A percentile compares a stretch with the other conserved stretches of the same genome.
Conservation (phyloP, 2,113 vertebrate genomes). For the Athene cunicularia region DNA sequence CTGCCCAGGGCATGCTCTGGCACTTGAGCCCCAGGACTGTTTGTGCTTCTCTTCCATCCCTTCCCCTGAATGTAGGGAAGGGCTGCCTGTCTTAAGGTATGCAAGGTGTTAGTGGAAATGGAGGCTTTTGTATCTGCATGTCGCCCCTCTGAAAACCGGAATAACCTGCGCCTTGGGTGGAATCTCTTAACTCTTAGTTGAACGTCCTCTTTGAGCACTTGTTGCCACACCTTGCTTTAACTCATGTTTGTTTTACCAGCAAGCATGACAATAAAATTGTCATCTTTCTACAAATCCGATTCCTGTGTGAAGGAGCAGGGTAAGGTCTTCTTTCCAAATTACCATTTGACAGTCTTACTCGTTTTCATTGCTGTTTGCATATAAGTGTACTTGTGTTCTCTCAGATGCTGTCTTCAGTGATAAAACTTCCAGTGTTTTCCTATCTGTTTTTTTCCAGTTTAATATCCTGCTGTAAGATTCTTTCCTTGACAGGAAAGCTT, state of each 20-base stretch:
- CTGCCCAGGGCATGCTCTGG: accelerated
- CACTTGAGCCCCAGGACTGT: background rate
- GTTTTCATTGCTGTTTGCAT: background rate
- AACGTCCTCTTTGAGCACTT: background rate
- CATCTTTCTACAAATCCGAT: background rate
- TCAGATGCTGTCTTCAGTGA: background rate
- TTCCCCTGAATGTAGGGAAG: background rate
- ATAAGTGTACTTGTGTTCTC: background rate
- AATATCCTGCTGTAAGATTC: background rate
- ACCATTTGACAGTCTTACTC: background rate
- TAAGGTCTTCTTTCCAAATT: background rate
- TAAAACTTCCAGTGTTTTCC: background rate
- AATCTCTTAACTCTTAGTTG: background rate
- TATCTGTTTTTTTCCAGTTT: background rate
- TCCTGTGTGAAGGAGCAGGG: background rate
- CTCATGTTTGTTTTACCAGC: background rate
- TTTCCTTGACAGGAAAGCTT: background rate
- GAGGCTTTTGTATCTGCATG: background rate
- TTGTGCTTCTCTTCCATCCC: background rate
- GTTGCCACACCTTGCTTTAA: background rate
- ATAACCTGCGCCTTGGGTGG: background rate
- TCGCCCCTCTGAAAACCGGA: background rate
- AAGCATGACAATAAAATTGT: background rate
- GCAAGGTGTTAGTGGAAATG: background rate
- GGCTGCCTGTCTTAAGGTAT: background rate